phyloP scores from a whole-genome alignment of 2,797 vertebrate genomes.

The Notoglanidium macrostoma region DNA sequence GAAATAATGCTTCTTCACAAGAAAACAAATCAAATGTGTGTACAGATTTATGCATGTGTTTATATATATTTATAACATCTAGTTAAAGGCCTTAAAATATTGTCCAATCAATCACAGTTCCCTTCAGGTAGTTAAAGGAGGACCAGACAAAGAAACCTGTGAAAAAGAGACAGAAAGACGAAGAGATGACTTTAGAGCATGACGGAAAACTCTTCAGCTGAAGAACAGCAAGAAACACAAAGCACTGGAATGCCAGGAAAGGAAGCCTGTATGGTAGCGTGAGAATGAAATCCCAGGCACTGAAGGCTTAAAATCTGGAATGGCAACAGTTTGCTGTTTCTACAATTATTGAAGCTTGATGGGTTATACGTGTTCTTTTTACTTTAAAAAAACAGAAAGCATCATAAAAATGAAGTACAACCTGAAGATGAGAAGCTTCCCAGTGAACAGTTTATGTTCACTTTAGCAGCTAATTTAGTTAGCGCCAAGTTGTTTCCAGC shows the following conservation, averaged over 20 bases:
- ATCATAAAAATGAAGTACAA: neutral
- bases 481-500: neutral
- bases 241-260: neutral
- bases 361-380: neutral
- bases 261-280: neutral
- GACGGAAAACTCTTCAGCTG: neutral
- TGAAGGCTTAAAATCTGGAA: neutral
- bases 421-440: neutral
- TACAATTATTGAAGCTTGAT: neutral
- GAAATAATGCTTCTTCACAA: slow-evolving; percentile 28
- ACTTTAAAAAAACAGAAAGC: neutral
- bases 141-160: slow-evolving; percentile 64
- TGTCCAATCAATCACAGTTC: slow-evolving; percentile 74
- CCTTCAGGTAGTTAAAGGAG: slow-evolving; percentile 64
- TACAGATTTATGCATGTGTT: slow-evolving; percentile 51
- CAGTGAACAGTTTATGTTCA: neutral
- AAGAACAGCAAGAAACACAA: slow-evolving; percentile 4
- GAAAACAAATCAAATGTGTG: slow-evolving; percentile 70
- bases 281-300: neutral
- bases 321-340: neutral
- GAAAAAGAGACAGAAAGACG: slow-evolving; percentile 41
- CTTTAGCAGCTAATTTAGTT: neutral
- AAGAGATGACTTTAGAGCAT: neutral
- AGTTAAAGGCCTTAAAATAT: slow-evolving; percentile 80
- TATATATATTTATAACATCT: slow-evolving; percentile 62